Conservation (phyloP, 2,888 invertebrate genomes). For the Zeuzera pyrina region DNA sequence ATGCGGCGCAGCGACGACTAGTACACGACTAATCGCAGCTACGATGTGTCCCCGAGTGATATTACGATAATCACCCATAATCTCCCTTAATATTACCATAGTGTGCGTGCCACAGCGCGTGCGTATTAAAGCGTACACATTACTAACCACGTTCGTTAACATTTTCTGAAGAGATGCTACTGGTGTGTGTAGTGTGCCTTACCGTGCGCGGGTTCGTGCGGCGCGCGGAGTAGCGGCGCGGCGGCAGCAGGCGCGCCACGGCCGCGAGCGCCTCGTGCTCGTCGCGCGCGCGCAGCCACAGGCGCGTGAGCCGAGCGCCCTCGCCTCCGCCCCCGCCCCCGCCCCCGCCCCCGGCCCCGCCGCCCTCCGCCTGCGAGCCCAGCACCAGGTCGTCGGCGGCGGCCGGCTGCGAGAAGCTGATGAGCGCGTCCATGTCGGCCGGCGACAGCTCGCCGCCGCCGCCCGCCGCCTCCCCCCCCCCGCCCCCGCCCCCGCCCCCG, state of each 20-base stretch:
- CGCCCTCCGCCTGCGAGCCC: conserved; percentile 68
- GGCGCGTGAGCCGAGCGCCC: conserved; percentile 91
- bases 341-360: conserved; percentile 21
- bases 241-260: conserved; percentile 72
- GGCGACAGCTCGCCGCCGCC: conserved; percentile 17
- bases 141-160: too few species aligned
- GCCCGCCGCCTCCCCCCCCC: conserved; percentile 16
- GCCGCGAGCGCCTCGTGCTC: conserved; percentile 77
- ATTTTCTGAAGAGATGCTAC: neutral
- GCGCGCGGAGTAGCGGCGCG: conserved; percentile 33
- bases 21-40: too few species aligned
- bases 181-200: neutral
- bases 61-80: too few species aligned
- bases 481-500: conserved; percentile 16
- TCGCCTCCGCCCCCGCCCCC: conserved; percentile 30
- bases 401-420: conserved; percentile 91
- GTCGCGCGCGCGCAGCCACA: conserved; percentile 84
- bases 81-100: too few species aligned
- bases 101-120: too few species aligned
- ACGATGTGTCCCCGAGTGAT: too few species aligned
- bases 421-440: conserved; percentile 64
- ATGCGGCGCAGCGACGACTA: too few species aligned
- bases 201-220: neutral
- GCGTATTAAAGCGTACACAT: too few species aligned
- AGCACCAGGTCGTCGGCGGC: conserved; percentile 86